phyloP scores from a whole-genome alignment of 2,113 vertebrate species.

The Sciurus niger region DNA sequence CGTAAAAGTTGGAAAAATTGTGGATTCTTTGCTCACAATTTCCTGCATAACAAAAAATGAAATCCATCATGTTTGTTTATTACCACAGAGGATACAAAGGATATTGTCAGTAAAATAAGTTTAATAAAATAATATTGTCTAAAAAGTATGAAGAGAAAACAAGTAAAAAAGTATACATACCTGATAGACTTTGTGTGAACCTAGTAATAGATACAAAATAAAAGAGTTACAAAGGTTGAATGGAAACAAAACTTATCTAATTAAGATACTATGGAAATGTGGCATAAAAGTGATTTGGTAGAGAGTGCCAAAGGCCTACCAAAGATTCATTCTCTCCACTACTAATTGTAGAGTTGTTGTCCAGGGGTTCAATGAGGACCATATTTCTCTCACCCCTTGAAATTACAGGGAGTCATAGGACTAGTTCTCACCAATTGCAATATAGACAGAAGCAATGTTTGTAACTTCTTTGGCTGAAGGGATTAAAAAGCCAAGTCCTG shows the following conservation, averaged over 20 bases:
- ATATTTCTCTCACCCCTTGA: neutral
- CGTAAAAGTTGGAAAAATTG: neutral
- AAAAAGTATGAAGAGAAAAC: constrained; percentile 6
- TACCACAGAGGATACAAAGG: neutral
- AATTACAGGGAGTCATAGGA: neutral
- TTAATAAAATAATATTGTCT: neutral
- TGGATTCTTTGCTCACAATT: neutral
- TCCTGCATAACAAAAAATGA: neutral
- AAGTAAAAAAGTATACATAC: neutral
- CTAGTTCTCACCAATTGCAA: neutral
- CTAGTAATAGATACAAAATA: neutral
- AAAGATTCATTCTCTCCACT: neutral
- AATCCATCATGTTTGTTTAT: neutral
- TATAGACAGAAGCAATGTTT: neutral
- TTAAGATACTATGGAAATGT: neutral
- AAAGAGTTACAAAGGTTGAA: neutral
- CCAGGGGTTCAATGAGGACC: neutral
- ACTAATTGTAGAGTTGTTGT: neutral
- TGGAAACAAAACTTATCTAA: neutral
- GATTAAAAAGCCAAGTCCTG: neutral
- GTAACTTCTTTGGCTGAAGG: neutral
- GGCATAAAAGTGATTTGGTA: neutral
- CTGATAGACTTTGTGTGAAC: neutral
- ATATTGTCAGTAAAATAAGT: neutral
- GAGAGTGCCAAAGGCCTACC: neutral